A percentile compares a stretch with the other conserved stretches of the same genome.
phyloP scores from a whole-genome alignment of 2,113 vertebrate species.

The Melanocharis versteri region DNA sequence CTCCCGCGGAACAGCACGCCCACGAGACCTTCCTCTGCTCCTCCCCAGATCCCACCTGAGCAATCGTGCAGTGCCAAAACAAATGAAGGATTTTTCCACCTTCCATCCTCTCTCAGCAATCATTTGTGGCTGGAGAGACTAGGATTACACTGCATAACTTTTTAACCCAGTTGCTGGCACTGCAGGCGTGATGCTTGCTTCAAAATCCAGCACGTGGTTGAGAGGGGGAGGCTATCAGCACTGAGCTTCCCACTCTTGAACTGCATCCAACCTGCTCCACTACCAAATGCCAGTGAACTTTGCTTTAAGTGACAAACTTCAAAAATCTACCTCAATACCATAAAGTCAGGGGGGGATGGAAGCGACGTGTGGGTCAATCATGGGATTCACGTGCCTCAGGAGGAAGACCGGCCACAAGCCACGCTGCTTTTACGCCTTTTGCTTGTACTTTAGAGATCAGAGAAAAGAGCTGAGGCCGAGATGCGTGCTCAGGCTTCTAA shows the following conservation, averaged over 20 bases:
- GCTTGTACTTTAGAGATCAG: background rate
- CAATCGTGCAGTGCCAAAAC: fast-evolving
- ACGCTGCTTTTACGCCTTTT: fast-evolving
- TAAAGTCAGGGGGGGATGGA: background rate
- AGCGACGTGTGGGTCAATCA: fast-evolving
- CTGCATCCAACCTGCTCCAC: background rate
- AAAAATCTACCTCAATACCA: background rate
- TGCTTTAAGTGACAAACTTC: conserved; percentile 41
- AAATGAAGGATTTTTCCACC: background rate
- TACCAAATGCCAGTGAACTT: background rate
- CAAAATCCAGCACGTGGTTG: fast-evolving
- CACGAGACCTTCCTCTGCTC: background rate
- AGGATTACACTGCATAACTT: background rate
- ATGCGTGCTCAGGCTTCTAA: fast-evolving
- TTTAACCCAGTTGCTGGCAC: conserved; percentile 13
- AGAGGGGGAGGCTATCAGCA: background rate
- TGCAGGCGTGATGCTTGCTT: background rate
- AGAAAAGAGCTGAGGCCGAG: background rate
- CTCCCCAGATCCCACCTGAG: background rate
- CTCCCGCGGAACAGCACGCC: background rate
- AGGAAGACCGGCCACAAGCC: background rate
- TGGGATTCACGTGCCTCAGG: background rate
- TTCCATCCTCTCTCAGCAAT: background rate
- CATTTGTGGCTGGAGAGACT: background rate
- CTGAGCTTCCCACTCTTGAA: background rate